These are phyloP conservation scores for Apis mellifera DNA, from an alignment of 1,140 invertebrate species.

Conservation along the genomic window DNA sequence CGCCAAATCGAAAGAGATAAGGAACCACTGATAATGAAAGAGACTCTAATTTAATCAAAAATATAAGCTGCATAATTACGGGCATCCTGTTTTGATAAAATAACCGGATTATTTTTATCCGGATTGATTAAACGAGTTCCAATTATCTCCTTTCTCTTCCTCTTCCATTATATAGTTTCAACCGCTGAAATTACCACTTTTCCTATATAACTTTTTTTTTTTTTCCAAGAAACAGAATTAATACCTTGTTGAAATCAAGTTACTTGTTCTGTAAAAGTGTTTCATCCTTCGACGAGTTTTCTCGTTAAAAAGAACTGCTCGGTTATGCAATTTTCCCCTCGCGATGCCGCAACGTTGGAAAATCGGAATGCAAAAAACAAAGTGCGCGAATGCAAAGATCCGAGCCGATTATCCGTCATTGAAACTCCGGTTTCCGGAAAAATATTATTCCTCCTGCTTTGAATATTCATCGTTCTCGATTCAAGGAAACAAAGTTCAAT, in stretches of 20 bases:
- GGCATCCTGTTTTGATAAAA: neutral
- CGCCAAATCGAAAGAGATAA: too few relatives aligned
- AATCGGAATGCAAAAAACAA: constrained; percentile 15
- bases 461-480: constrained; percentile 51
- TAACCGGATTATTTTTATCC: neutral
- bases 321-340: neutral
- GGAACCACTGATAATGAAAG: neutral
- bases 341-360: neutral
- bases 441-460: neutral
- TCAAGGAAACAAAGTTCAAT: neutral
- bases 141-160: neutral
- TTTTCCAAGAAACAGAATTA: too few relatives aligned
- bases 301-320: neutral
- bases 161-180: too few relatives aligned
- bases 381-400: neutral
- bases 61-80: too few relatives aligned
- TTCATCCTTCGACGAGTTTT: neutral
- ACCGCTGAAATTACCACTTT: neutral
- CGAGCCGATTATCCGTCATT: neutral
- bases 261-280: neutral
- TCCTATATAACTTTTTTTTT: too few relatives aligned
- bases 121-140: neutral
- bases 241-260: neutral
- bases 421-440: neutral
- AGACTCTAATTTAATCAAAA: neutral